Base-by-base conservation (phyloP, 2,113 vertebrate genomes). In the Craseonycteris thonglongyai region DNA sequence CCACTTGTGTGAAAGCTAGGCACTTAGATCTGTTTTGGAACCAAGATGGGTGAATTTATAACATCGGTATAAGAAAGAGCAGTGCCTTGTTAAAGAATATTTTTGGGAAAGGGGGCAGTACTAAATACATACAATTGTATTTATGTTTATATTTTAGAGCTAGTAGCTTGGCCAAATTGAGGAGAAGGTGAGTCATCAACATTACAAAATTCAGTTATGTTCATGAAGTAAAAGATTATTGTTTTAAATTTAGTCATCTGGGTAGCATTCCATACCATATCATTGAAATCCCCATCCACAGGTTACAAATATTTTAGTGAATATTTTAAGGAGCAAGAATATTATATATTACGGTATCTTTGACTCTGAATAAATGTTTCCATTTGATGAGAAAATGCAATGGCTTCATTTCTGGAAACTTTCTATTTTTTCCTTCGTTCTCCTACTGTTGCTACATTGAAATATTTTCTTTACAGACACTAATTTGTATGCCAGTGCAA, bases 401-500 rank as follows among this genome's bases (percentile, higher is more conserved):
- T 87, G 33, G 72, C 65, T 82, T 63, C 33, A 33, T 38, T 97
- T 95, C 63, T 90, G 42, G 63, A 97, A 71, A 28, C 94, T 83
- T 40, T 71, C 40, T 11, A 66, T 49, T 28, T 83, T 66, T 82
- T n/a, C n/a, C 80, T 83, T 91, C 91, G 94, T 54, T 40, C 13
- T 76, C 74, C 95, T 22, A n/a, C 82, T 92, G 83, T 86, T 98
- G 94, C 93, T 92, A 10, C 2, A 89, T 86, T 95, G 98, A 93
- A 97, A 38, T 97, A 97, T 98, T 98, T 98, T 95, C 97, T 97
- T 98, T 96, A 58, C 51, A 98, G 93, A 88, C 87, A 96, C 75
- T 98, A 98, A 98, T 98, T 98, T 98, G n/a, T 93, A 97, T 97
- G 97, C 96, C 97, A 98, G 91, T 93, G 90, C n/a, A 21, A n/a